A percentile compares a stretch with the other conserved stretches of the same genome.
These are phyloP conservation scores for Lasioglossum vierecki DNA, from an alignment of 2,888 invertebrate species.

Conservation along the genomic window DNA sequence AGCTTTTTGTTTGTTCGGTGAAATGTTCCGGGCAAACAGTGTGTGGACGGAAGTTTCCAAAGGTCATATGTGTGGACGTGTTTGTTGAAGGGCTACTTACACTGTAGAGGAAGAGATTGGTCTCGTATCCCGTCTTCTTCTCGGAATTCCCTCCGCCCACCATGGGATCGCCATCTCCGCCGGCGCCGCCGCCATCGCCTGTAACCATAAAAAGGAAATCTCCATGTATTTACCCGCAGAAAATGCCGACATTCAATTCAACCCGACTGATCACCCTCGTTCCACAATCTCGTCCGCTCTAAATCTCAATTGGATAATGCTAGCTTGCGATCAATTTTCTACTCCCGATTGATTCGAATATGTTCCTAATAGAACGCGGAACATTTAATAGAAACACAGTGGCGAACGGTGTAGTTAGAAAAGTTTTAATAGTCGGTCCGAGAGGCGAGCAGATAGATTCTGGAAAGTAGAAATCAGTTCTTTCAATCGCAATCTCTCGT, in stretches of 20 bases:
- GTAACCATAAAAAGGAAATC: conserved; percentile 47
- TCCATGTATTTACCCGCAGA: neutral
- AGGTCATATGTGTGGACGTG: neutral
- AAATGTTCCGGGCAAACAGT: neutral
- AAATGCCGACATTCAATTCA: neutral
- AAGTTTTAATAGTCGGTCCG: conserved; percentile 38
- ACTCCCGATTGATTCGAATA: conserved; percentile 14
- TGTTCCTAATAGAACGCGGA: conserved; percentile 10
- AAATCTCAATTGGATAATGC: neutral
- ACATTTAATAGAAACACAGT: conserved; percentile 42
- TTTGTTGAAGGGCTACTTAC: conserved; percentile 85
- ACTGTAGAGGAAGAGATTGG: conserved; percentile 94
- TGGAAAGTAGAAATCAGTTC: conserved; percentile 7
- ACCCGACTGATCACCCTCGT: neutral
- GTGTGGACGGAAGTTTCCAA: neutral
- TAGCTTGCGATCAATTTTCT: neutral
- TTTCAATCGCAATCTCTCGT: neutral
- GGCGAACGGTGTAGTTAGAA: conserved; percentile 28
- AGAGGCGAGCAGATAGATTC: conserved; percentile 6
- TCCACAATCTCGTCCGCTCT: neutral
- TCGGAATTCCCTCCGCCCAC: conserved; percentile 88
- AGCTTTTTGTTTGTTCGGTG: neutral
- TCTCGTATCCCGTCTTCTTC: conserved; percentile 90
- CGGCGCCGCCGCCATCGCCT: conserved; percentile 88
- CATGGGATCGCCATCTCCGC: conserved; percentile 87